A percentile compares a stretch with the other conserved stretches of the same genome.
phyloP scores from a whole-genome alignment of 2,113 vertebrate genomes.

The Chelonoidis abingdonii region DNA sequence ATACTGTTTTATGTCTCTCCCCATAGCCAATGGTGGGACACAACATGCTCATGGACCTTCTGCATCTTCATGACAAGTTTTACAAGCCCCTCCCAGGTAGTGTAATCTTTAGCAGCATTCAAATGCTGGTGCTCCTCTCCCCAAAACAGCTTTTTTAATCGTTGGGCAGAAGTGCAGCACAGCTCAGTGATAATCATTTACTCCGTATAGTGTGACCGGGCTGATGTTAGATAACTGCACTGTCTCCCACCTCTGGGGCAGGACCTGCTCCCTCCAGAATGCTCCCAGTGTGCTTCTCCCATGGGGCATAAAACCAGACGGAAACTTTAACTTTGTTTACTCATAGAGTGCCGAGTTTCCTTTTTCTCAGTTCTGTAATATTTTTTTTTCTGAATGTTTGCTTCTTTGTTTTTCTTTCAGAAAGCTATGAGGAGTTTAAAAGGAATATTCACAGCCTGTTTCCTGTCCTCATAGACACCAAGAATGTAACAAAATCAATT shows the following conservation, averaged over 20 bases:
- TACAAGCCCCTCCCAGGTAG: conserved; percentile 83
- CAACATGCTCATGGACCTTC: conserved; percentile 83
- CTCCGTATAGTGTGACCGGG: background rate
- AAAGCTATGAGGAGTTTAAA: conserved; percentile 82
- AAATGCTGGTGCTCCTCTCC: rapidly evolving
- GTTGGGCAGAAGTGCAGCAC: background rate
- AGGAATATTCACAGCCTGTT: conserved; percentile 79
- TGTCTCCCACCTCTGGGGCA: background rate
- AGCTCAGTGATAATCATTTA: background rate
- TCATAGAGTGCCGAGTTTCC: rapidly evolving
- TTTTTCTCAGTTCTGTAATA: background rate
- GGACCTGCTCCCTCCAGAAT: rapidly evolving
- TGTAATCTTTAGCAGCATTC: background rate
- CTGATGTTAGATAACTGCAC: background rate
- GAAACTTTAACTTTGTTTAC: background rate
- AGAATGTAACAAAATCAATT: conserved; percentile 75
- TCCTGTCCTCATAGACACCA: conserved; percentile 82
- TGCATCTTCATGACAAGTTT: conserved; percentile 83
- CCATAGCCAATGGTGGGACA: conserved; percentile 80
- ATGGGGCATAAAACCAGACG: background rate
- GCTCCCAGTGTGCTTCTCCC: background rate
- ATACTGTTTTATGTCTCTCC: background rate
- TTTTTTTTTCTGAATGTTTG: background rate
- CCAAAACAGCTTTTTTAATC: background rate
- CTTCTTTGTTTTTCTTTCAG: conserved; percentile 54